Evolutionary conservation across 2,113 vertebrate species (phyloP).

Genomic region (Cromileptes altivelis): DNA sequence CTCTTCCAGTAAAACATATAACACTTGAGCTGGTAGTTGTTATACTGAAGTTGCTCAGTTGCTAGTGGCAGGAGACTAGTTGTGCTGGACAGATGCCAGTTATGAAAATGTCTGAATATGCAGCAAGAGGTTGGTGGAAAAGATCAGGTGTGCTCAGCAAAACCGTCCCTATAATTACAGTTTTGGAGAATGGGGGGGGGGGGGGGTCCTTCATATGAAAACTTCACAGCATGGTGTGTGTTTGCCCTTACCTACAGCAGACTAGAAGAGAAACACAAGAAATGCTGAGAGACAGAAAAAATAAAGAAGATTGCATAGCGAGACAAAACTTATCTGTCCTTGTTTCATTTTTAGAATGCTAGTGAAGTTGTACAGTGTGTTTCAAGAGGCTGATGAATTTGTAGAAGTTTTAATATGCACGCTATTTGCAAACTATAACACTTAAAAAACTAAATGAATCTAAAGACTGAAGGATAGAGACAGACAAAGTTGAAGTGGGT

Average conservation of each 20-base stretch:
- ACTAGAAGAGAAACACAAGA: neutral
- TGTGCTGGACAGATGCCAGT: neutral
- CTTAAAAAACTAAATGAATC: constrained; percentile 2
- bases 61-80: neutral
- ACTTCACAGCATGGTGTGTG: neutral
- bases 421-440: neutral
- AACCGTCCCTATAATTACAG: neutral
- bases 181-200: neutral
- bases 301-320: neutral
- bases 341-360: neutral
- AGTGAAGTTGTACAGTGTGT: neutral
- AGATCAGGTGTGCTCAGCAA: constrained; percentile 14
- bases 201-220: neutral
- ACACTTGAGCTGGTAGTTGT: neutral
- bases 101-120: constrained; percentile 5
- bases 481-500: neutral
- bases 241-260: neutral
- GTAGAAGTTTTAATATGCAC: neutral
- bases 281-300: neutral
- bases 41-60: neutral
- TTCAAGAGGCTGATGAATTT: neutral
- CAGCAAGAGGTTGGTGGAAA: neutral
- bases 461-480: neutral
- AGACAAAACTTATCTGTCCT: neutral
- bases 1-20: neutral